Conservation (phyloP, 2,888 invertebrate species). For the Tipula vernalis region DNA sequence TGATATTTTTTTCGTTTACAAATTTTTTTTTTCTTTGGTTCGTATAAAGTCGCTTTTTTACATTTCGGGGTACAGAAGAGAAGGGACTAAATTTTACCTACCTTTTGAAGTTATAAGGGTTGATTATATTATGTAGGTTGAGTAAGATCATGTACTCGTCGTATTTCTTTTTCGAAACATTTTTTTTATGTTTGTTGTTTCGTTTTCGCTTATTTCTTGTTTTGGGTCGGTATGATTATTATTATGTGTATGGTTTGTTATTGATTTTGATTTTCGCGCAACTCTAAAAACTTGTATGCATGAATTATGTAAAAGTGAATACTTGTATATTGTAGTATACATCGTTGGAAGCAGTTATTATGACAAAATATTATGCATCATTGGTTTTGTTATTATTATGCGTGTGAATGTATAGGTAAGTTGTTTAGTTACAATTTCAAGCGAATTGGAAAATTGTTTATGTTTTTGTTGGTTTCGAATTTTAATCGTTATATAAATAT, state of each 20-base stretch:
- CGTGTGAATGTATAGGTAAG: background rate
- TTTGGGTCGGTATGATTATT: background rate
- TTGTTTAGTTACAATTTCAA: background rate
- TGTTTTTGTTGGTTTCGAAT: background rate
- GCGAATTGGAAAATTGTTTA: background rate
- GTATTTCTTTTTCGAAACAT: background rate
- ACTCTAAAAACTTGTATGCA: background rate
- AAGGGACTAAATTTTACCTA: background rate
- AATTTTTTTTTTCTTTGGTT: background rate
- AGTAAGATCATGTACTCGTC: background rate
- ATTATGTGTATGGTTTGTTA: background rate
- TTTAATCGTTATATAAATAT: background rate
- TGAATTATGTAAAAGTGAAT: background rate
- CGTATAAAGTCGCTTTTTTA: background rate
- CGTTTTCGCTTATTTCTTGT: background rate
- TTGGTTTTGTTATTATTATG: background rate
- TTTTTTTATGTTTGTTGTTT: background rate
- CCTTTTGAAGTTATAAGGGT: background rate
- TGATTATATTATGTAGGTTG: background rate
- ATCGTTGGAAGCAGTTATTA: background rate
- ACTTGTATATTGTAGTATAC: background rate
- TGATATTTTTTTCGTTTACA: background rate
- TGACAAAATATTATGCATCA: background rate
- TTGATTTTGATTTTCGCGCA: slow-evolving; percentile 4
- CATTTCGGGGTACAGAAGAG: background rate